These are phyloP conservation scores for Eutrigla gurnardus DNA, from an alignment of 2,797 vertebrate species.

Conservation along the genomic window DNA sequence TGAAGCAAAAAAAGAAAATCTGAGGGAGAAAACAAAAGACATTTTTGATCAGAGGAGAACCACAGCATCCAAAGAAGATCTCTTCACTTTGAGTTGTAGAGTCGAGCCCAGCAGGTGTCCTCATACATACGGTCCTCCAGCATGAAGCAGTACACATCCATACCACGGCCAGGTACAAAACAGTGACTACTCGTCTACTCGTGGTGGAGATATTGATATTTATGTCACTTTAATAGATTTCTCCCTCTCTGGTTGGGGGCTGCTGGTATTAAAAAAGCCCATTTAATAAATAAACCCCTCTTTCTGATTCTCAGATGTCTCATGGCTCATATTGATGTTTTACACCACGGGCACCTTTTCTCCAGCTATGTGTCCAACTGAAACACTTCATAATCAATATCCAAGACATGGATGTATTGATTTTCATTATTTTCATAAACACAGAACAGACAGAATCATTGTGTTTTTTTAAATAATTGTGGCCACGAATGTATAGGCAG, in stretches of 20 bases:
- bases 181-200: neutral
- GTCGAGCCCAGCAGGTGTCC: neutral
- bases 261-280: neutral
- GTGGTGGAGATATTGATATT: neutral
- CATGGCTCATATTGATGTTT: neutral
- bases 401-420: neutral
- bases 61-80: neutral
- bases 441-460: too few relatives aligned
- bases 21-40: slow-evolving; percentile 65
- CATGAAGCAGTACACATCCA: neutral
- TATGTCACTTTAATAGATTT: neutral
- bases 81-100: neutral
- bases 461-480: neutral
- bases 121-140: neutral
- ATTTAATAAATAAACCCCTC: neutral
- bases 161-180: neutral
- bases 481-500: neutral
- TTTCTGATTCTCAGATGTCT: neutral
- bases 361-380: neutral
- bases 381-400: too few relatives aligned
- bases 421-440: neutral
- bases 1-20: slow-evolving; percentile 99
- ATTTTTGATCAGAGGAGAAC: neutral
- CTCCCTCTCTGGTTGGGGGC: neutral
- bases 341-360: neutral